A percentile compares a stretch with the other conserved stretches of the same genome.
These are phyloP conservation scores for Halictus rubicundus DNA, from an alignment of 1,140 invertebrate genomes.

Conservation along the genomic window DNA sequence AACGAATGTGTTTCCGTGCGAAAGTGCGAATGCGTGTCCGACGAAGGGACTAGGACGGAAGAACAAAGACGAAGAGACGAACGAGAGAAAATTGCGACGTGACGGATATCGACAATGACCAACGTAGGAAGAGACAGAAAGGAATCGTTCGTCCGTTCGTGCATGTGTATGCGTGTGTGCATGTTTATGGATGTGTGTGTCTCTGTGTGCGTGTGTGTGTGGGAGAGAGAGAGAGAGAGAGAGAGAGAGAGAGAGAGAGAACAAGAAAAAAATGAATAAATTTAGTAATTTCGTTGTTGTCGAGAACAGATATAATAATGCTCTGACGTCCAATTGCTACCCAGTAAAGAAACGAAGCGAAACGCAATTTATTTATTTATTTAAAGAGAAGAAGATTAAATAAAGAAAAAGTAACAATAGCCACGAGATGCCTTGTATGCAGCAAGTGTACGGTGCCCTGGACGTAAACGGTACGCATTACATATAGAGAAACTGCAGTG, in stretches of 20 bases:
- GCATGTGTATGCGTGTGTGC: not conserved
- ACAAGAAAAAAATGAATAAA: slow-evolving; percentile 30
- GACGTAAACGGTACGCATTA: slow-evolving; percentile 40
- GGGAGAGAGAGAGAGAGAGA: slow-evolving; percentile 5
- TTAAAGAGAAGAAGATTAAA: slow-evolving; percentile 66
- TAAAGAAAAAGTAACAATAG: slow-evolving; percentile 73
- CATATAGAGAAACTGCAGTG: slow-evolving; percentile 19
- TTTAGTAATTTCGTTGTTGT: slow-evolving; percentile 62
- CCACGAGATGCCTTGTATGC: slow-evolving; percentile 77
- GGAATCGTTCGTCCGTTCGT: not conserved
- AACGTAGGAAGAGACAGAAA: not conserved
- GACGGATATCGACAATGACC: too few species aligned
- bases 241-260: slow-evolving; percentile 21
- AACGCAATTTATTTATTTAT: slow-evolving; percentile 75
- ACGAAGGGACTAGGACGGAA: too few species aligned
- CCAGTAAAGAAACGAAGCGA: slow-evolving; percentile 61
- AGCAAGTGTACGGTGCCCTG: slow-evolving; percentile 73
- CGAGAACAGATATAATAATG: slow-evolving; percentile 61
- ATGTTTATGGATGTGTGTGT: too few species aligned
- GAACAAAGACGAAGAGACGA: too few species aligned
- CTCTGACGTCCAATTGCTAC: slow-evolving; percentile 72
- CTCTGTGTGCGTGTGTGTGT: not conserved
- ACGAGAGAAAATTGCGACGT: too few species aligned
- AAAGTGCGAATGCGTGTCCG: too few species aligned
- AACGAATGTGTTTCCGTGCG: not conserved